Conservation (phyloP, 2,113 vertebrate genomes). For the Sander vitreus region DNA sequence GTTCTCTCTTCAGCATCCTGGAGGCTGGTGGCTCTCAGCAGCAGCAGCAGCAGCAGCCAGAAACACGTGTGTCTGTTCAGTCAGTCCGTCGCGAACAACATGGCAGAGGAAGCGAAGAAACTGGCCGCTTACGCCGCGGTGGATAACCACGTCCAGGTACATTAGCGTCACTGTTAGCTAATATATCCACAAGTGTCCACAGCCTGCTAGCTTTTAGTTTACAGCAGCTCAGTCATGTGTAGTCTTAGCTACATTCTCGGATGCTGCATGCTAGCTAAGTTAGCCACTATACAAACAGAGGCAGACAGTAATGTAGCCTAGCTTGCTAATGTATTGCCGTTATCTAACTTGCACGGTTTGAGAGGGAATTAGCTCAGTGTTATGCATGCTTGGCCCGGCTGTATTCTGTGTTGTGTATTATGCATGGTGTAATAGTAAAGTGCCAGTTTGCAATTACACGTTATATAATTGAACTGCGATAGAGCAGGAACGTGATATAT, state of each 20-base stretch:
- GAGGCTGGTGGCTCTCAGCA: not conserved
- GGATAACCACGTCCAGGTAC: constrained; percentile 84
- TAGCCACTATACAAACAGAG: not conserved
- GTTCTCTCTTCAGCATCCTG: not conserved
- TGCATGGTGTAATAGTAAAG: not conserved
- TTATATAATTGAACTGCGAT: not conserved
- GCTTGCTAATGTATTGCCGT: not conserved
- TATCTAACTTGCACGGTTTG: constrained; percentile 31
- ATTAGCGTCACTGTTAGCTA: no score
- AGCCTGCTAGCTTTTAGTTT: not conserved
- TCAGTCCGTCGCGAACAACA: constrained; percentile 53
- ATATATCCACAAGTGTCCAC: not conserved
- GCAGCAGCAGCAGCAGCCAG: no score
- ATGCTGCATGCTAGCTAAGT: constrained; percentile 28
- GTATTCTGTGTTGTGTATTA: no score
- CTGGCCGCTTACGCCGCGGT: constrained; percentile 82
- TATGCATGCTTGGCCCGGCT: not conserved
- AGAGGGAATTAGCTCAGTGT: constrained; percentile 14
- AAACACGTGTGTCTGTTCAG: constrained; percentile 37
- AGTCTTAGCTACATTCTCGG: not conserved
- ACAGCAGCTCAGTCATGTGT: no score
- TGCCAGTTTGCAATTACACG: no score
- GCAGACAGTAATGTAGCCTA: not conserved
- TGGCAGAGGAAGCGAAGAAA: constrained; percentile 86
- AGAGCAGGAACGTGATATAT: not conserved